A percentile compares a stretch with the other conserved stretches of the same genome.
These are phyloP conservation scores for Tenthredo distinguenda DNA, from an alignment of 2,888 invertebrate genomes.

Conservation along the genomic window DNA sequence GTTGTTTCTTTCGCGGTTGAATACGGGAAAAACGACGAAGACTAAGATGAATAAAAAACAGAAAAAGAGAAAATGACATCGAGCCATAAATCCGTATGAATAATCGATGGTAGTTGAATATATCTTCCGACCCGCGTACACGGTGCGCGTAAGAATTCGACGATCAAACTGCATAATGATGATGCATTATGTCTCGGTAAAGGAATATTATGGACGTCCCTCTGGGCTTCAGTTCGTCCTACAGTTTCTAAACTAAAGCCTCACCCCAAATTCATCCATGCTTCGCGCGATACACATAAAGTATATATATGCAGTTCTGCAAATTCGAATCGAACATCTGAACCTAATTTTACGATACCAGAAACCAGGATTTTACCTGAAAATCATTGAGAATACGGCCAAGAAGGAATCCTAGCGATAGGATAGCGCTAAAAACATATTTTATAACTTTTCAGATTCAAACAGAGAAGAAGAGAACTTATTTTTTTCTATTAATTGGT, in stretches of 20 bases:
- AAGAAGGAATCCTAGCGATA: no score
- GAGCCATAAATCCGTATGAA: constrained; percentile 53
- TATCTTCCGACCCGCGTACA: constrained; percentile 52
- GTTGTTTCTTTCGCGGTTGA: neutral
- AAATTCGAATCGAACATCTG: neutral
- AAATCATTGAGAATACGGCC: no score
- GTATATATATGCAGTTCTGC: neutral
- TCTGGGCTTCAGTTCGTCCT: constrained; percentile 11
- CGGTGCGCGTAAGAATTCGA: constrained; percentile 62
- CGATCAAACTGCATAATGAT: constrained; percentile 63
- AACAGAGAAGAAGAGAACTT: no score
- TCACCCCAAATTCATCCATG: neutral
- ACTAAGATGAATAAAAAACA: constrained; percentile 37
- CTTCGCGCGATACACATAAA: neutral
- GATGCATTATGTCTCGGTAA: constrained; percentile 61
- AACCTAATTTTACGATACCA: neutral
- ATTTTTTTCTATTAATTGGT: no score
- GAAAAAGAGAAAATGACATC: constrained; percentile 42
- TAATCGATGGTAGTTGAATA: constrained; percentile 54
- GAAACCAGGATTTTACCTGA: no score
- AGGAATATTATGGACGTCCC: constrained; percentile 53
- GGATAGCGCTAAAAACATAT: no score
- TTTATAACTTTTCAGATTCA: no score
- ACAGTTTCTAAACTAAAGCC: constrained; percentile 13
- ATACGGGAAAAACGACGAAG: constrained; percentile 10